phyloP scores from a whole-genome alignment of 1,140 invertebrate genomes.

The Theocolax elegans region DNA sequence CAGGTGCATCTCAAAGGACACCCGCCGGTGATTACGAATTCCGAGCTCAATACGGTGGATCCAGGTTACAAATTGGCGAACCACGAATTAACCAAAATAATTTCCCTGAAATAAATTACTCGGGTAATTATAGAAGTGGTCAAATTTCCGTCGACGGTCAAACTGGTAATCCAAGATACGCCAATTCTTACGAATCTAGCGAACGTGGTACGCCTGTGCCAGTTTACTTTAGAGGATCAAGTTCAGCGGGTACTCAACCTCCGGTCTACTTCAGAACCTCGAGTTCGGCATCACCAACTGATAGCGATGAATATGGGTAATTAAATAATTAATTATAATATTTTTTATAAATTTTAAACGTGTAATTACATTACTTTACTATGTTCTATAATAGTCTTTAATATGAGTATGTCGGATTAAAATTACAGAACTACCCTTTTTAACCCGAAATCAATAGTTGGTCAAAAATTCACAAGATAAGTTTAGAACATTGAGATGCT shows the following conservation, averaged over 20 bases:
- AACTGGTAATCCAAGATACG: background rate
- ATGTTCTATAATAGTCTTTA: no score
- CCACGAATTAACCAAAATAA: background rate
- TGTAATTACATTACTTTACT: no score
- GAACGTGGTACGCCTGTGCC: background rate
- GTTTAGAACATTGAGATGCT: no score
- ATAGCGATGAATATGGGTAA: constrained; percentile 4
- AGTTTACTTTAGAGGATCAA: background rate
- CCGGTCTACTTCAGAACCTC: no score
- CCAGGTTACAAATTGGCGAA: background rate
- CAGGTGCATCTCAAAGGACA: no score
- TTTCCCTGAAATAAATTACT: background rate
- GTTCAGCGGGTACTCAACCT: no score
- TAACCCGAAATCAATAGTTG: no score
- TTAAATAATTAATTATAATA: no score
- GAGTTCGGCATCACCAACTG: background rate
- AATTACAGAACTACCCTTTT: no score
- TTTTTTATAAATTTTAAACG: no score
- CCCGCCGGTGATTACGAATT: constrained; percentile 40
- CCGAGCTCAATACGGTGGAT: constrained; percentile 7
- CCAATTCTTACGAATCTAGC: background rate
- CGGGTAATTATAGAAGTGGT: background rate
- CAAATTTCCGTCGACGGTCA: background rate
- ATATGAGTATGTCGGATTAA: no score
- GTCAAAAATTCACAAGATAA: no score